Conservation (phyloP, 2,797 vertebrate genomes). For the Sparidentex hasta region DNA sequence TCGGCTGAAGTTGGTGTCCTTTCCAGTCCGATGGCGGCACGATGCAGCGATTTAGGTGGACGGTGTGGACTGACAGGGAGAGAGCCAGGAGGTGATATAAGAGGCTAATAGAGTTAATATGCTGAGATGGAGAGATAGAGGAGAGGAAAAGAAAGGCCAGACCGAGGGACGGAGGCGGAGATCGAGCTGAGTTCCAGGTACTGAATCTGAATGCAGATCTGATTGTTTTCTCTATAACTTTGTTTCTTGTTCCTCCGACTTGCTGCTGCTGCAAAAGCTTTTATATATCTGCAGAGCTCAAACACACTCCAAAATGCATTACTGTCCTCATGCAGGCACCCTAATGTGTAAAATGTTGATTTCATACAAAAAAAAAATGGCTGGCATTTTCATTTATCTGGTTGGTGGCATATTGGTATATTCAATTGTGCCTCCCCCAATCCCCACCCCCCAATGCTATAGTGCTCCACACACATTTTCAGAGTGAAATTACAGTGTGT, state of each 20-base stretch:
- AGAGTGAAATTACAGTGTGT: constrained; percentile 37
- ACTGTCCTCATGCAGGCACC: constrained; percentile 26
- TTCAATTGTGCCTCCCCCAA: constrained; percentile 6
- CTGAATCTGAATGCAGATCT: constrained; percentile 44
- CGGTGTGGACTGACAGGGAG: constrained; percentile 63
- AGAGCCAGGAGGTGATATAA: constrained; percentile 69
- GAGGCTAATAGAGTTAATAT: constrained; percentile 78
- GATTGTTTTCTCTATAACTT: constrained; percentile 32
- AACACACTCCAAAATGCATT: constrained; percentile 40
- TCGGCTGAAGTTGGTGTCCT: constrained; percentile 54
- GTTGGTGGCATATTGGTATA: constrained; percentile 44
- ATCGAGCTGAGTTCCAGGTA: constrained; percentile 36
- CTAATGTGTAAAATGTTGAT: constrained; percentile 54
- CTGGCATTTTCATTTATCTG: constrained; percentile 54
- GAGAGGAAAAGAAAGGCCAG: constrained; percentile 28
- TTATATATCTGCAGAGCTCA: neutral
- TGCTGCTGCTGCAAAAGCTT: constrained; percentile 5
- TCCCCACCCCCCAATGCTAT: constrained; percentile 3
- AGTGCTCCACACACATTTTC: constrained; percentile 23
- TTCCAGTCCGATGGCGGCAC: constrained; percentile 57
- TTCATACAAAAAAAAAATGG: constrained; percentile 28
- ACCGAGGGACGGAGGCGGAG: constrained; percentile 36
- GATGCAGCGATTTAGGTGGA: constrained; percentile 63
- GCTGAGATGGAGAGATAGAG: constrained; percentile 64
- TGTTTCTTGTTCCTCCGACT: constrained; percentile 21